These are phyloP conservation scores for Caenorhabditis uteleia DNA, from an alignment of 2,888 invertebrate species.

Conservation along the genomic window DNA sequence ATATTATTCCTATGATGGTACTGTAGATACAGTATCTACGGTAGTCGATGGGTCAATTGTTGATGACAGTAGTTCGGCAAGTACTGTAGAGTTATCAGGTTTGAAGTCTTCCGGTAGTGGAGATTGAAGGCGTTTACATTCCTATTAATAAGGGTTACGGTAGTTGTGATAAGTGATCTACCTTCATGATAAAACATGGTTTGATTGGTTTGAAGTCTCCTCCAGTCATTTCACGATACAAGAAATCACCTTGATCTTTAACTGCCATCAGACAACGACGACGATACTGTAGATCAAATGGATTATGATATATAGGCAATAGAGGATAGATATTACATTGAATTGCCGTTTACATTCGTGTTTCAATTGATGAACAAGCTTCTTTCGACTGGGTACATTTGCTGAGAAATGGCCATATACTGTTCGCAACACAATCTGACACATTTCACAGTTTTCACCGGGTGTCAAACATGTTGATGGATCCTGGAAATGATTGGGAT, in stretches of 20 bases:
- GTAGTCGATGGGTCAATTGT: too few relatives aligned
- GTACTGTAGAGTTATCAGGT: constrained; percentile 21
- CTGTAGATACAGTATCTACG: too few relatives aligned
- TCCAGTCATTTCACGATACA: constrained; percentile 45
- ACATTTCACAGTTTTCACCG: constrained; percentile 50
- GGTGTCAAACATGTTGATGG: constrained; percentile 32
- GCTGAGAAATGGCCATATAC: constrained; percentile 54
- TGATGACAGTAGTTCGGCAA: too few relatives aligned
- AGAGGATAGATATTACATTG: too few relatives aligned
- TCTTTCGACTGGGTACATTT: constrained; percentile 40
- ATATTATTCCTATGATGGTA: too few relatives aligned
- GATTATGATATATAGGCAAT: background rate
- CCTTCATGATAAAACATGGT: constrained; percentile 43
- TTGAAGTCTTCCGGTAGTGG: constrained; percentile 32
- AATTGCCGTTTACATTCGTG: constrained; percentile 64
- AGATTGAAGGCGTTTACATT: constrained; percentile 47
- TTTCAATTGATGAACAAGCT: constrained; percentile 52
- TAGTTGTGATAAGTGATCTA: constrained; percentile 1
- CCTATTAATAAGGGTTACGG: constrained; percentile 16
- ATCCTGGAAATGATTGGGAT: constrained; percentile 10
- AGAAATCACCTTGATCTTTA: constrained; percentile 41
- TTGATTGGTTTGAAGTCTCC: constrained; percentile 48
- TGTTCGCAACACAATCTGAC: constrained; percentile 50
- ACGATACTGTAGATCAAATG: constrained; percentile 52
- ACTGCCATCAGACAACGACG: constrained; percentile 49